These are phyloP conservation scores for Chamaedrilus cognettii DNA, from an alignment of 2,888 invertebrate species.

Conservation along the genomic window DNA sequence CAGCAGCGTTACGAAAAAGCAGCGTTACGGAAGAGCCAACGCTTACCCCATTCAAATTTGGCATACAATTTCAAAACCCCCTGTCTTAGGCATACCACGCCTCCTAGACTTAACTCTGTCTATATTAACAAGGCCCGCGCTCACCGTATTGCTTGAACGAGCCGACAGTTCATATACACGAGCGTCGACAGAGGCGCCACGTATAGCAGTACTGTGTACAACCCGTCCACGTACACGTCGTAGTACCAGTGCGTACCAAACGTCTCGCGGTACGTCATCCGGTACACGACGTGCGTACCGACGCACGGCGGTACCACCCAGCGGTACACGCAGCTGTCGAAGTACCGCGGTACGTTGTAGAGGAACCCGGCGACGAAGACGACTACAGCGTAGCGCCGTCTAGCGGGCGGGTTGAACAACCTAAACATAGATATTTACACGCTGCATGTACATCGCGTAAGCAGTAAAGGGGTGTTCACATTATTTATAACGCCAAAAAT, in stretches of 20 bases:
- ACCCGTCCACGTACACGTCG: slow-evolving; percentile 31
- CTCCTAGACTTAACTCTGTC: too few species aligned
- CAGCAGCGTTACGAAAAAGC: too few species aligned
- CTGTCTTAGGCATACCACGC: too few species aligned
- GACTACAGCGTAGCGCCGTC: slow-evolving; percentile 18
- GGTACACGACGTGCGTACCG: too few species aligned
- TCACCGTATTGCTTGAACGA: slow-evolving; percentile 31
- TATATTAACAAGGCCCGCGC: neutral
- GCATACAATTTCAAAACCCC: too few species aligned
- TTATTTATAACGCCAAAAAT: too few species aligned
- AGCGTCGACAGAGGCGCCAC: slow-evolving; percentile 30
- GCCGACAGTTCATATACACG: slow-evolving; percentile 27
- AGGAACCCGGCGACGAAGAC: slow-evolving; percentile 29
- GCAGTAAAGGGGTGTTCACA: too few species aligned
- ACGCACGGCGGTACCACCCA: too few species aligned
- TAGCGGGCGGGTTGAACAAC: slow-evolving; percentile 24
- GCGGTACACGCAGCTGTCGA: slow-evolving; percentile 29
- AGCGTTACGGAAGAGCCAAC: too few species aligned
- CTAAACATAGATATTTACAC: too few species aligned
- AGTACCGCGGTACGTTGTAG: slow-evolving; percentile 33
- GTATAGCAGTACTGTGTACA: slow-evolving; percentile 34
- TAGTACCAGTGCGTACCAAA: slow-evolving; percentile 29
- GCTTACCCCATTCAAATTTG: too few species aligned
- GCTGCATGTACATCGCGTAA: too few species aligned
- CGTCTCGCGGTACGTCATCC: slow-evolving; percentile 24